Percentiles rank a stretch among this genome's conserved stretches.
These are phyloP conservation scores for Neodiprion pinetum DNA, from an alignment of 1,140 invertebrate genomes.

Conservation along the genomic window DNA sequence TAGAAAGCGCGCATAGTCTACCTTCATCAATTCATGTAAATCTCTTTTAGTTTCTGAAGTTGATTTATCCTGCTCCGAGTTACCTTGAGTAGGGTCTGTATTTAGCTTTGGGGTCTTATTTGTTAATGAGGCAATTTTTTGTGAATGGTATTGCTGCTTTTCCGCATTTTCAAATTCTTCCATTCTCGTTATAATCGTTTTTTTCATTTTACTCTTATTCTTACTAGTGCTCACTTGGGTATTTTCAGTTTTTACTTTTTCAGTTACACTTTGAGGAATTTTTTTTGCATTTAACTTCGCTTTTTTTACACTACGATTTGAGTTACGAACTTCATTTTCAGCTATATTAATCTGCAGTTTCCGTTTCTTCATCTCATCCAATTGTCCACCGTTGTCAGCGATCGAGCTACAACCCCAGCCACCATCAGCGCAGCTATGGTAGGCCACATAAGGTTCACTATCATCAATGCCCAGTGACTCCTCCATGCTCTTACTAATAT, in stretches of 20 bases:
- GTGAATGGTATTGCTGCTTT: no score
- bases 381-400: no score
- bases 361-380: no score
- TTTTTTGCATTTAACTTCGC: background rate
- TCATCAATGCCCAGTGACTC: background rate
- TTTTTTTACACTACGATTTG: background rate
- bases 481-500: background rate
- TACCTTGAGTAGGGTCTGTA: no score
- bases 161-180: slow-evolving; percentile 11
- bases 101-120: slow-evolving; percentile 9
- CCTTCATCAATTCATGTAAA: background rate
- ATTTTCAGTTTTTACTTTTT: background rate
- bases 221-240: slow-evolving; percentile 10
- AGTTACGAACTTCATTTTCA: no score
- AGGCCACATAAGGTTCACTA: background rate
- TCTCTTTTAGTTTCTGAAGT: background rate
- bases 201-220: background rate
- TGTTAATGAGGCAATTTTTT: background rate
- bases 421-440: background rate
- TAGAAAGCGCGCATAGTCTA: background rate
- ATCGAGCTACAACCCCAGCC: background rate
- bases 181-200: background rate
- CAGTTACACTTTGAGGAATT: slow-evolving; percentile 6
- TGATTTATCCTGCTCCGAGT: background rate
- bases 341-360: no score